Conservation (phyloP, 2,113 vertebrate genomes). For the Lasiurus cinereus region DNA sequence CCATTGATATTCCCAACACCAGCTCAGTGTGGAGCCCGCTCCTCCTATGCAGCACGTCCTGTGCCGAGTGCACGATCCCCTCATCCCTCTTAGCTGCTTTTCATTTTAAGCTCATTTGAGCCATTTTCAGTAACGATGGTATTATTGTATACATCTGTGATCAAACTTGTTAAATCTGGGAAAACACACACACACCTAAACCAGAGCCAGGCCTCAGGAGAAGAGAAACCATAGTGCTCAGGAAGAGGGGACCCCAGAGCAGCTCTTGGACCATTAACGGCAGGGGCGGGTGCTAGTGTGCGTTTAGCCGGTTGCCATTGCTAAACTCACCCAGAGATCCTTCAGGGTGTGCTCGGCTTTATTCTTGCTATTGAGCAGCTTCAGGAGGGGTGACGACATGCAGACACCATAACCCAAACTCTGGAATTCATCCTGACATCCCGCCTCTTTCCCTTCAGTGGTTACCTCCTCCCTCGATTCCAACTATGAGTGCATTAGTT, state of each 20-base stretch:
- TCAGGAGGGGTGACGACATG: background rate
- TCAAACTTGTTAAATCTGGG: conserved; percentile 11
- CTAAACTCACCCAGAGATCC: background rate
- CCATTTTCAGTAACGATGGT: conserved; percentile 19
- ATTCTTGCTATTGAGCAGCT: background rate
- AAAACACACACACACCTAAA: background rate
- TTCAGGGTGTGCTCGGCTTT: background rate
- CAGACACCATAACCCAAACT: background rate
- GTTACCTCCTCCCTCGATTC: background rate
- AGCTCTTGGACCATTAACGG: background rate
- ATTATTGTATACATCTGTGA: background rate
- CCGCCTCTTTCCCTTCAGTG: background rate
- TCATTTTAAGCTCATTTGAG: background rate
- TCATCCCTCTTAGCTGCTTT: background rate
- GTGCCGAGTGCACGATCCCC: background rate
- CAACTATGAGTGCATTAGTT: background rate
- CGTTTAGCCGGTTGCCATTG: rapidly evolving
- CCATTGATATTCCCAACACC: background rate
- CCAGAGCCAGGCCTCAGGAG: background rate
- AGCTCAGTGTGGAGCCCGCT: background rate
- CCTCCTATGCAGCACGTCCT: background rate
- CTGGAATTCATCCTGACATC: background rate
- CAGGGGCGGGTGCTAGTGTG: background rate
- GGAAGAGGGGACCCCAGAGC: background rate
- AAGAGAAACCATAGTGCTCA: background rate